phyloP scores from a whole-genome alignment of 2,113 vertebrate genomes.

The Cyprinodon variegatus region DNA sequence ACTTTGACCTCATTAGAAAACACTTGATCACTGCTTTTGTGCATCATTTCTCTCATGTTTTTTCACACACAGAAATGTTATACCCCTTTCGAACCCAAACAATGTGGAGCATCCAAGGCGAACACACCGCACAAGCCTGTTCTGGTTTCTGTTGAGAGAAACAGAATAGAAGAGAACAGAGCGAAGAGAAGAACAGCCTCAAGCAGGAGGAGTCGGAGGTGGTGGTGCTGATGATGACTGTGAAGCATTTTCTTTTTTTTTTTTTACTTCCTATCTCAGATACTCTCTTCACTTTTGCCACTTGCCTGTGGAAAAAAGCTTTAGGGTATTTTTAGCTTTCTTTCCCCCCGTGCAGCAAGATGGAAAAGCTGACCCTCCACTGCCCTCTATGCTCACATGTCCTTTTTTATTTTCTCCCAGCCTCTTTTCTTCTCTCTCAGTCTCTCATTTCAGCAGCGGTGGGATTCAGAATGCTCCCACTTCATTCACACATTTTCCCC shows the following conservation, averaged over 20 bases:
- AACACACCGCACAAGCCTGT: constrained; percentile 45
- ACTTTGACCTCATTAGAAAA: constrained; percentile 68
- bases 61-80: constrained; percentile 52
- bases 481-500: constrained; percentile 63
- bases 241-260: constrained; percentile 9
- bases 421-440: constrained; percentile 18
- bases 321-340: constrained; percentile 75
- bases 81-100: constrained; percentile 39
- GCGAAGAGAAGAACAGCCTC: constrained; percentile 44
- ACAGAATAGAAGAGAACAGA: constrained; percentile 10
- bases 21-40: constrained; percentile 51
- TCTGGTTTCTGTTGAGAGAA: constrained; percentile 52
- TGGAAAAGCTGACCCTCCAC: constrained; percentile 67
- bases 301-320: constrained; percentile 55
- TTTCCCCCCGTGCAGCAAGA: constrained; percentile 63
- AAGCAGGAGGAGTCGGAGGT: constrained; percentile 41
- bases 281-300: constrained; percentile 29
- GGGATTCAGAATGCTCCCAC: constrained; percentile 44
- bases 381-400: constrained; percentile 57
- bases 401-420: constrained; percentile 55
- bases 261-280: constrained; percentile 33
- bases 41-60: constrained; percentile 30
- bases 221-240: not conserved
- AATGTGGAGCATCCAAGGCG: constrained; percentile 58
- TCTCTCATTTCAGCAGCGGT: constrained; percentile 29